These are phyloP conservation scores for Nasonia longicornis DNA, from an alignment of 1,140 invertebrate genomes.

Conservation along the genomic window DNA sequence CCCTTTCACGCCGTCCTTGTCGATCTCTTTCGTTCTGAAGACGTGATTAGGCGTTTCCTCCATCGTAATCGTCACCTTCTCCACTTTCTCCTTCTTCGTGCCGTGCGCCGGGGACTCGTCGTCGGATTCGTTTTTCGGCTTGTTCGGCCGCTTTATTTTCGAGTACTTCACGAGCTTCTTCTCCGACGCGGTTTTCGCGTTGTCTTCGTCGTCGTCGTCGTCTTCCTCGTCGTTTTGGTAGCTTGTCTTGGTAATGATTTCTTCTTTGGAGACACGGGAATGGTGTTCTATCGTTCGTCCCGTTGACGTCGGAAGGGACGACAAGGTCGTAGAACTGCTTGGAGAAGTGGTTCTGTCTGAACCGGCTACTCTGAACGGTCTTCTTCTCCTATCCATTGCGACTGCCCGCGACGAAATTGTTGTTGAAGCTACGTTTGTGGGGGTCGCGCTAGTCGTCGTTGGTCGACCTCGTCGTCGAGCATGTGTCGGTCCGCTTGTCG, in stretches of 20 bases:
- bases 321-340: background rate
- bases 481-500: background rate
- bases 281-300: slow-evolving; percentile 48
- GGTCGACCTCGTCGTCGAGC: slow-evolving; percentile 31
- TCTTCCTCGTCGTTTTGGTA: slow-evolving; percentile 47
- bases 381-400: slow-evolving; percentile 10
- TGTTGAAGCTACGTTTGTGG: slow-evolving; percentile 4
- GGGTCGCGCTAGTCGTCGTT: slow-evolving; percentile 10
- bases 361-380: background rate
- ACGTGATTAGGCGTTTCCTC: slow-evolving; percentile 55
- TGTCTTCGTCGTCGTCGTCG: slow-evolving; percentile 10
- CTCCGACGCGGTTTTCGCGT: background rate
- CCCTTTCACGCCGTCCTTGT: slow-evolving; percentile 49
- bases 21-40: slow-evolving; percentile 49
- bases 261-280: slow-evolving; percentile 54
- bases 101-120: background rate
- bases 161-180: slow-evolving; percentile 8
- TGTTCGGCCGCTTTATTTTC: background rate
- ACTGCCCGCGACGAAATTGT: background rate
- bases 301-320: slow-evolving; percentile 41
- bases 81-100: slow-evolving; percentile 39
- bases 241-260: slow-evolving; percentile 55
- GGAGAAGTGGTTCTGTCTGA: background rate
- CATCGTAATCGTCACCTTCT: slow-evolving; percentile 52
- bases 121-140: slow-evolving; percentile 10